These are phyloP conservation scores for Acanthisitta chloris DNA, from an alignment of 2,113 vertebrate species.

Conservation along the genomic window DNA sequence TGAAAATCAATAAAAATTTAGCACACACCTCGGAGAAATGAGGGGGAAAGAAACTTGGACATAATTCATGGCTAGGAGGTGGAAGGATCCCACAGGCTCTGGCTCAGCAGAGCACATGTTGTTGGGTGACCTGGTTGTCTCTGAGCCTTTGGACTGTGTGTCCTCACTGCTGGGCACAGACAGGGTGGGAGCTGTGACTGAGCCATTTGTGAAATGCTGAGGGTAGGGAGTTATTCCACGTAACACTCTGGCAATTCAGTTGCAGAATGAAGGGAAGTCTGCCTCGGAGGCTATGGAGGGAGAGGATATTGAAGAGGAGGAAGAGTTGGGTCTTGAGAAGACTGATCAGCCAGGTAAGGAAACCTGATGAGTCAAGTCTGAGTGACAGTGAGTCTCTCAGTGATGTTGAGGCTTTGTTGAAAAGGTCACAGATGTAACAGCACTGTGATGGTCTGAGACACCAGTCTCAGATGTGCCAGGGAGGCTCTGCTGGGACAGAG, in stretches of 20 bases:
- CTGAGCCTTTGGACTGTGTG: neutral
- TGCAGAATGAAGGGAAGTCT: slow-evolving; percentile 73
- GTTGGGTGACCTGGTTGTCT: neutral
- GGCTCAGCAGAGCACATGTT: neutral
- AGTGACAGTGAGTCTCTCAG: neutral
- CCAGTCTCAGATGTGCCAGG: neutral
- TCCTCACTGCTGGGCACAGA: neutral
- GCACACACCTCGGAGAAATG: neutral
- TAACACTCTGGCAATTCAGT: neutral
- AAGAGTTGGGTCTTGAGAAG: slow-evolving; percentile 41
- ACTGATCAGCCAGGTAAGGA: slow-evolving; percentile 50
- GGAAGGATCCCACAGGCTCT: neutral
- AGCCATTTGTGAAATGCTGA: neutral
- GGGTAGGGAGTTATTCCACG: neutral
- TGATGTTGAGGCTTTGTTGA: neutral
- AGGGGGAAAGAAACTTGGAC: neutral
- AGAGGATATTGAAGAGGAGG: slow-evolving; percentile 72
- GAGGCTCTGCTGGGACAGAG: neutral
- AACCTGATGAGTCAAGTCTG: neutral
- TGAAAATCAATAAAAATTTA: neutral
- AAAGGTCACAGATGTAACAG: neutral
- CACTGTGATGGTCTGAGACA: neutral
- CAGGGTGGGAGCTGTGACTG: neutral
- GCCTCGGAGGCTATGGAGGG: slow-evolving; percentile 61
- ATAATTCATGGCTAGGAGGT: neutral